Percentiles rank a stretch among this genome's conserved stretches.
Conservation (phyloP, 2,797 vertebrate genomes). For the Agapornis canus region DNA sequence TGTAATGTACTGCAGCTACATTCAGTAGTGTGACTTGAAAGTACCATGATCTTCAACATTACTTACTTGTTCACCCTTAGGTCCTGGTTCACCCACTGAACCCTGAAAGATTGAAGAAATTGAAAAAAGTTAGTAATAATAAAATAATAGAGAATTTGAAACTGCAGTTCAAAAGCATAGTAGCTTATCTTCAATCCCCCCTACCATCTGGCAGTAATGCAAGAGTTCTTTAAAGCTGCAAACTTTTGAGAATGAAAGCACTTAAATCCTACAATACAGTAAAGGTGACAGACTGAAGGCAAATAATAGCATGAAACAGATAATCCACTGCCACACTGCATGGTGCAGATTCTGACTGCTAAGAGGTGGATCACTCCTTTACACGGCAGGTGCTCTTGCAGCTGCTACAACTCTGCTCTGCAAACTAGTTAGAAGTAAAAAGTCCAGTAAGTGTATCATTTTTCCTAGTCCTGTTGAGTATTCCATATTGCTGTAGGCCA, state of each 20-base stretch:
- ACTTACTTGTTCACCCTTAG: conserved; percentile 93
- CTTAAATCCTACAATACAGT: neutral
- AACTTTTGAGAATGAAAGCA: neutral
- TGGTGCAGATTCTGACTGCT: neutral
- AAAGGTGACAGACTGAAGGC: neutral
- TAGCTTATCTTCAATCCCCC: neutral
- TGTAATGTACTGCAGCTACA: neutral
- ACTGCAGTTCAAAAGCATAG: neutral
- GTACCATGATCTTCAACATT: neutral
- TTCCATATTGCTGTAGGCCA: neutral
- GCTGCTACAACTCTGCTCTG: neutral
- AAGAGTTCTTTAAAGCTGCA: neutral
- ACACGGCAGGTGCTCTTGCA: neutral
- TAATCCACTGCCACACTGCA: neutral
- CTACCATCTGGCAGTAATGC: neutral
- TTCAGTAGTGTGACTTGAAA: neutral
- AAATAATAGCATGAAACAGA: neutral
- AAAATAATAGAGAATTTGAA: neutral
- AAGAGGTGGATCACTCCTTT: neutral
- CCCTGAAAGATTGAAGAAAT: conserved; percentile 78
- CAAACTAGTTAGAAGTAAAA: neutral
- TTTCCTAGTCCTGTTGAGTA: neutral
- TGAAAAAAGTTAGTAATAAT: neutral
- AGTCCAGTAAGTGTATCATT: neutral
- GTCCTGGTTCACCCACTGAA: conserved; percentile 86